Base-by-base conservation (phyloP, 1,140 invertebrate genomes). In the Apis dorsata region DNA sequence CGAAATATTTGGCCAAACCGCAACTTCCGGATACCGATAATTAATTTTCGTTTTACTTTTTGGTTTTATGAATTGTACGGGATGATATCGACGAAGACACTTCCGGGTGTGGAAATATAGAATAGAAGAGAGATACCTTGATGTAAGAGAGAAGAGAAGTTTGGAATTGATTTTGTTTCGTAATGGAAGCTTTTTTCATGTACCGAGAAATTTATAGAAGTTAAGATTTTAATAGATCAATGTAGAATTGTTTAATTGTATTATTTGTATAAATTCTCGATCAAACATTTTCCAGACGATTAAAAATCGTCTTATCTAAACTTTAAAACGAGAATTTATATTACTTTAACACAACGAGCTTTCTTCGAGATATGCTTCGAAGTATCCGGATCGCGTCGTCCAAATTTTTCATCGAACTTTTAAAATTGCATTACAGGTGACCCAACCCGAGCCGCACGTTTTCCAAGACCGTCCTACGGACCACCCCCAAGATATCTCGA, bases 401-500 rank as follows among this genome's bases (percentile, higher is more conserved):
- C 19, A 49, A 60, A 24, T n/a, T 49, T 17, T n/a, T 19, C 21
- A 49, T 1, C 66, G 9, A n/a, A 65, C 11, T 53, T 53, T 66
- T 1, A 9, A 51, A 79, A 59, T 44, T 34, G 11, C n/a, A 12
- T 53, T 34, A 0, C 65, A 82, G 80, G 80, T 82, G 10, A 44
- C 34, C 1, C 68, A 83, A 21, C 66, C 81, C 3, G 68, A 71
- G 1, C 34, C 34, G 34, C 57, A 78, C 28, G 51, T 57, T 1
- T 34, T 65, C 10, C 76, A 85, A 15, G 77, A 84, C 59, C 72
- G 66, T 0, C 85, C 82, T 1, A 21, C 24, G 4, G 51, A 15
- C 17, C 75, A 34, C 44, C 79, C 75, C 9, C 79, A 88, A 21
- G 79, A 87, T n/a, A 44, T 85, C 7, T 73, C 73, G 9, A 74